Evolutionary conservation across 2,113 vertebrate species (phyloP), one percentile per base, ranked within the genome.

Genomic region (Regulus satrapa): DNA sequence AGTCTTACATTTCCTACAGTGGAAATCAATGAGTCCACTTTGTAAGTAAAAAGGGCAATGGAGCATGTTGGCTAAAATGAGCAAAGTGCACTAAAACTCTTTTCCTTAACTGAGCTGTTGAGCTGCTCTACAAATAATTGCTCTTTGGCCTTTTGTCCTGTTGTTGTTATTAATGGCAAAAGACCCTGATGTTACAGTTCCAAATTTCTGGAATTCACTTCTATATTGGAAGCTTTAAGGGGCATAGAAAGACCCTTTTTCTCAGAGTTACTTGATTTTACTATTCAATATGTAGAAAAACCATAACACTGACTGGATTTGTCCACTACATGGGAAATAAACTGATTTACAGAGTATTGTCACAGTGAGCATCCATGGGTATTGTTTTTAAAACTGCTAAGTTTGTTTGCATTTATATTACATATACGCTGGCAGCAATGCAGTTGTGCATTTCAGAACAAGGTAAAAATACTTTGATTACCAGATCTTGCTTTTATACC

Each of bases 271-370:
- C 87, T 93, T 96, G 96, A 93, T 97, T 98, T 97, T 97, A 90
- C 80, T 96, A 68, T 93, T 96, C 91, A 54, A 96, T 68, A 46
- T 96, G 91, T 91, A 97, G 96, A 96, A 96, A 80, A 97, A 69
- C 95, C 81, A 64, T 96, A 95, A 91, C 84, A 58, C 58, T 97
- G 94, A 83, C 92, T 97, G 96, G 62, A 93, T 97, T 96, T 97
- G 87, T 97, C 94, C 92, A 77, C 76, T 79, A 93, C 94, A 56
- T 94, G 95, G 90, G 95, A 97, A 98, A 97, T 97, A 97, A 98
- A 97, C 95, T 97, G 83, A 94, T 97, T 96, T 95, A 91, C 80
- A 94, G 96, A 97, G 71, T 92, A 48, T 82, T 96, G 92, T 92
- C 67, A 96, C 92, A 87, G 58, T 97, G 78, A 95, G 41, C 94